Evolutionary conservation across 1,140 invertebrate species (phyloP).

Genomic region (Aphidius ervi): DNA sequence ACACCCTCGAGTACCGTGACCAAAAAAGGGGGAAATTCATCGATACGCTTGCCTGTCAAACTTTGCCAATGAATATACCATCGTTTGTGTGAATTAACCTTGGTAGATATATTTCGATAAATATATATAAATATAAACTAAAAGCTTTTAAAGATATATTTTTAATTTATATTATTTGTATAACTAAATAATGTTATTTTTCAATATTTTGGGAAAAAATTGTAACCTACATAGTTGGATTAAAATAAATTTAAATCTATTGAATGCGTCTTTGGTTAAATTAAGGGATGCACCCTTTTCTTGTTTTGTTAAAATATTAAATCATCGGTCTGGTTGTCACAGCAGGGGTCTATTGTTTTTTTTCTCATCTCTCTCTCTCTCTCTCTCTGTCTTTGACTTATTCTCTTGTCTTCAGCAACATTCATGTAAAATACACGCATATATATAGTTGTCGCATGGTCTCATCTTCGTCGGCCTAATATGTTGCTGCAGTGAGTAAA

Average conservation of each 20-base stretch:
- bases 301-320: constrained; percentile 54
- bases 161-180: constrained; percentile 5
- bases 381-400: not conserved
- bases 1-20: not conserved
- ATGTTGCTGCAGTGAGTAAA: constrained; percentile 14
- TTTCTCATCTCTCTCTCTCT: too few relatives aligned
- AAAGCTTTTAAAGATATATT: not conserved
- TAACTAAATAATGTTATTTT: constrained; percentile 12
- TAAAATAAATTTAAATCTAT: constrained; percentile 25
- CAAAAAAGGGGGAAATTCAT: not conserved
- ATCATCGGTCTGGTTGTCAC: constrained; percentile 50
- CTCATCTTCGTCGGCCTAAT: not conserved
- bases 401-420: not conserved
- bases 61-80: not conserved
- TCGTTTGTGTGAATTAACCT: constrained; percentile 6
- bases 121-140: too few relatives aligned
- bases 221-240: constrained; percentile 29
- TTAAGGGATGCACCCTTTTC: constrained; percentile 43
- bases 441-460: constrained; percentile 4
- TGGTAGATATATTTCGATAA: not conserved
- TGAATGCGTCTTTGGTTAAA: constrained; percentile 35
- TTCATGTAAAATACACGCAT: not conserved
- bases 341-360: constrained; percentile 39
- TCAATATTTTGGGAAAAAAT: not conserved
- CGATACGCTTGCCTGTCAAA: constrained; percentile 8